Base-by-base conservation (phyloP, 2,888 invertebrate species). In the Plagodis pulveraria region DNA sequence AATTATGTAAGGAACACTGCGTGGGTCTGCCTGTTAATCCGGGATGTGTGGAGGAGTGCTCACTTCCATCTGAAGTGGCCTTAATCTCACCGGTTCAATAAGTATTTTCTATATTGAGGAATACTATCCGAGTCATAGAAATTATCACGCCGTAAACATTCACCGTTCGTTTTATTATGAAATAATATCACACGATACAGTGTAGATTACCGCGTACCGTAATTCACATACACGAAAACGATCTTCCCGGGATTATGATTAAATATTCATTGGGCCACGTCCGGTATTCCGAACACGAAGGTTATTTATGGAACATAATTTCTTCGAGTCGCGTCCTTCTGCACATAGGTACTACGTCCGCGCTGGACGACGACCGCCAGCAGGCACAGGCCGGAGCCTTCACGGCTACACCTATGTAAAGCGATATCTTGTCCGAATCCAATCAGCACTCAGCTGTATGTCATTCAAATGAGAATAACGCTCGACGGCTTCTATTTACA, bases 391-490 rank as follows among this genome's bases (percentile, higher is more conserved):
- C 47, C 5, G 47, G 49, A 9, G 22, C n/a, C 52, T 40, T n/a
- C 36, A 5, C 6, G 44, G 44, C 22, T 54, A 32, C 35, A 42
- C 41, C 45, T 11, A 40, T 38, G 32, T 46, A 53, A 46, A 41
- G 32, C 54, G 48, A 43, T 33, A 43, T 52, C 49, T 48, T 41
- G 50, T 50, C 53, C 32, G 46, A 51, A 61, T 59, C 61, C 63
- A 66, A 65, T 63, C 66, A 66, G 57, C 63, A 57, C 53, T 44
- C 50, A 56, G 9, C 53, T 63, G 62, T 67, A 64, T 67, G 58
- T 63, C 65, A 69, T 83, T 81, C 75, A 73, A 78, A 84, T 80
- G 77, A 77, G 74, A 77, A 79, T 81, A 73, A 79, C 74, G 66
- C 71, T 51, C 6, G 65, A 67, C 66, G 72, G 65, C 65, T 70